Conservation (phyloP, 2,113 vertebrate species). For the Trogon surrucura region DNA sequence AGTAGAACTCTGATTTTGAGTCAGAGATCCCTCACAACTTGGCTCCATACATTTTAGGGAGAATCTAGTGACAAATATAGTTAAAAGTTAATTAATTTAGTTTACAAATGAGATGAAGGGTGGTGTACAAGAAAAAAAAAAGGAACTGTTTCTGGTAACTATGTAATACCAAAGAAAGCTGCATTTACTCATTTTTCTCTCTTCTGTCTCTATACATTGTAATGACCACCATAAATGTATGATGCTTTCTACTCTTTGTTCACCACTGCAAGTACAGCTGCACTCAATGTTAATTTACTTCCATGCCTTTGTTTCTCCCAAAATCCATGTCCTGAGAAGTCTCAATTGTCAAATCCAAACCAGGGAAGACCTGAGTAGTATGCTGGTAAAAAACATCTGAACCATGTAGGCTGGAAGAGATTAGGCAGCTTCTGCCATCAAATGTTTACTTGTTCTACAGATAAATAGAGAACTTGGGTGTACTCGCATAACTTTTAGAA, state of each 20-base stretch:
- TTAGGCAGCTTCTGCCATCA: not conserved
- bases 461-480: not conserved
- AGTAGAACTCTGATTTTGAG: not conserved
- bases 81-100: not conserved
- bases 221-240: not conserved
- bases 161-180: not conserved
- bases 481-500: not conserved
- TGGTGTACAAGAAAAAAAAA: not conserved
- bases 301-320: not conserved
- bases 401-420: not conserved
- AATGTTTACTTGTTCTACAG: not conserved
- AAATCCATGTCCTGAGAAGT: not conserved
- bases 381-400: not conserved
- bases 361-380: not conserved
- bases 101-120: not conserved
- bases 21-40: not conserved
- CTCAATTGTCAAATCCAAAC: not conserved
- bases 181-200: not conserved
- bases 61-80: not conserved
- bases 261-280: not conserved
- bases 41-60: not conserved
- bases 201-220: not conserved
- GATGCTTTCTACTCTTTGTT: not conserved
- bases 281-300: not conserved
- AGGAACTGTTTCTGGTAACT: not conserved